Evolutionary conservation across 2,888 invertebrate species (phyloP).

Genomic region (Oithona nana): DNA sequence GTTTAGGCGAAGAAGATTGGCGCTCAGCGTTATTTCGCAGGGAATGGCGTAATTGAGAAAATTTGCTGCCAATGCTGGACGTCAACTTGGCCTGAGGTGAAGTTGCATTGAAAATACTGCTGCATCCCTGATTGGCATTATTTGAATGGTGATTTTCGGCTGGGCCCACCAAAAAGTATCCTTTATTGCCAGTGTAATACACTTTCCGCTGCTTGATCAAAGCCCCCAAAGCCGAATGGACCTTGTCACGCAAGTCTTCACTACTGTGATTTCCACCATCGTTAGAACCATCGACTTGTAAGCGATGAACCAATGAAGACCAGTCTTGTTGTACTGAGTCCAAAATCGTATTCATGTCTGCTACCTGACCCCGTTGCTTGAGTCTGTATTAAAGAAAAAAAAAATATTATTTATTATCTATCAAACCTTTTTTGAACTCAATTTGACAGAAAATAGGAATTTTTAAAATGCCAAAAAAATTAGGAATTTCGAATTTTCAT

Average conservation of each 20-base stretch:
- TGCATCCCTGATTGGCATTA: neutral
- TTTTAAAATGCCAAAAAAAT: too few species aligned
- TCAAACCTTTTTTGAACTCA: too few species aligned
- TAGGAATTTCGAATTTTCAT: too few species aligned
- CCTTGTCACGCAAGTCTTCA: slow-evolving; percentile 14
- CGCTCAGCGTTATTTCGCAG: neutral
- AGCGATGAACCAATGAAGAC: neutral
- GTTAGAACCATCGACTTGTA: neutral
- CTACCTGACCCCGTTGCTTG: neutral
- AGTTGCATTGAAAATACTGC: neutral
- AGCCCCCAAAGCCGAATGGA: slow-evolving; percentile 20
- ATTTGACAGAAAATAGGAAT: too few species aligned
- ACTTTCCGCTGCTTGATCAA: slow-evolving; percentile 21
- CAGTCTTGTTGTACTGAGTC: neutral
- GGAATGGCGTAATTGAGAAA: slow-evolving; percentile 6
- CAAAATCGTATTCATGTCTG: slow-evolving; percentile 4
- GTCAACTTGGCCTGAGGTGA: too few species aligned
- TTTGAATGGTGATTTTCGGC: neutral
- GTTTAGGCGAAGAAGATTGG: too few species aligned
- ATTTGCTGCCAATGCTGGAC: neutral
- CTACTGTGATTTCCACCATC: neutral
- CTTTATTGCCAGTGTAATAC: slow-evolving; percentile 15
- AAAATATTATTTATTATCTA: too few species aligned
- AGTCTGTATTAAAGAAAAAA: neutral
- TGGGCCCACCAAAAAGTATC: slow-evolving; percentile 13